These are phyloP conservation scores for Apodemia duryi DNA, from an alignment of 2,888 invertebrate genomes.

Conservation along the genomic window DNA sequence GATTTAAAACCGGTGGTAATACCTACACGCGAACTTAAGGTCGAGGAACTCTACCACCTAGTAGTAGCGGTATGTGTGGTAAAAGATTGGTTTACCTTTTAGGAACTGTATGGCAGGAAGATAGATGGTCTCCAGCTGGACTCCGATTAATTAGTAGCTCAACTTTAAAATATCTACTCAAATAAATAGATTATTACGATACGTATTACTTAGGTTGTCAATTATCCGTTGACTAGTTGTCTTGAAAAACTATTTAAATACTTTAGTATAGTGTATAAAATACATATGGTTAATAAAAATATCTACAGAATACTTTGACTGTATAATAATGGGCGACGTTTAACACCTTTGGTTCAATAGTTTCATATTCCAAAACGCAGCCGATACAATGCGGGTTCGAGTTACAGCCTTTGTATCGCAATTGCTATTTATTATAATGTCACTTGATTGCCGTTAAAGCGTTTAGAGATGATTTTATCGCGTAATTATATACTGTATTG, in stretches of 20 bases:
- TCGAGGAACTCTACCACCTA: too few species aligned
- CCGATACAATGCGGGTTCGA: conserved; percentile 18
- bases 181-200: too few species aligned
- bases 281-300: not conserved
- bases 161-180: too few species aligned
- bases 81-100: not conserved
- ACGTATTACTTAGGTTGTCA: too few species aligned
- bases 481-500: conserved; percentile 30
- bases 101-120: not conserved
- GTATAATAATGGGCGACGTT: not conserved
- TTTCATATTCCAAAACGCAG: conserved; percentile 1
- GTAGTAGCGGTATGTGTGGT: too few species aligned
- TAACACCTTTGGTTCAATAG: conserved; percentile 13
- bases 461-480: conserved; percentile 39
- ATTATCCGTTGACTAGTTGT: too few species aligned
- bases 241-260: too few species aligned
- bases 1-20: too few species aligned
- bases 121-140: not conserved
- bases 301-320: not conserved
- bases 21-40: too few species aligned
- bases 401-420: conserved; percentile 22
- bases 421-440: conserved; percentile 36
- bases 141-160: too few species aligned
- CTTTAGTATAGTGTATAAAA: not conserved
- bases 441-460: conserved; percentile 43